Conservation (phyloP, 1,140 invertebrate species). For the Berghia stephanieae region DNA sequence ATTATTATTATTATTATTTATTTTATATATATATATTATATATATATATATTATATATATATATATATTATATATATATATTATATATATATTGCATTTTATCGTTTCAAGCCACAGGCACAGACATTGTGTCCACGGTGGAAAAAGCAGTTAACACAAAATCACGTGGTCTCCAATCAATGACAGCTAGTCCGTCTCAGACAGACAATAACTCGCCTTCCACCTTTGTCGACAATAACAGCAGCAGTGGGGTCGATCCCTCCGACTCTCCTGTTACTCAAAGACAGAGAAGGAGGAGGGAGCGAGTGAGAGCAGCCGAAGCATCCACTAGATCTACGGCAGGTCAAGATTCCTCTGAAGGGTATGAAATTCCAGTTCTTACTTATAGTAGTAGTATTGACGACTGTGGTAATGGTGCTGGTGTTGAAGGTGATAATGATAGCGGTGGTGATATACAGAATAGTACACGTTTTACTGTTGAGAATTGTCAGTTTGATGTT, state of each 20-base stretch:
- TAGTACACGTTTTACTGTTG: not conserved
- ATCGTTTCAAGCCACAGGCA: slow-evolving; percentile 30
- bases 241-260: slow-evolving; percentile 19
- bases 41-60: no score
- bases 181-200: slow-evolving; percentile 10
- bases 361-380: slow-evolving; percentile 42
- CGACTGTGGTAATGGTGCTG: slow-evolving; percentile 43
- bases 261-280: slow-evolving; percentile 41
- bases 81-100: no score
- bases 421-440: not conserved
- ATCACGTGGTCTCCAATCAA: slow-evolving; percentile 46
- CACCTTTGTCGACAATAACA: not conserved
- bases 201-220: slow-evolving; percentile 31
- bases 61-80: no score
- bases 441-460: slow-evolving; percentile 24
- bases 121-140: slow-evolving; percentile 50
- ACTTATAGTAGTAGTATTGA: slow-evolving; percentile 61
- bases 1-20: no score
- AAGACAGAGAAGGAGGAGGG: slow-evolving; percentile 45
- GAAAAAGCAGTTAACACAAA: slow-evolving; percentile 63
- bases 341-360: slow-evolving; percentile 34
- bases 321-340: slow-evolving; percentile 51
- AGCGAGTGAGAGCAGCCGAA: slow-evolving; percentile 47
- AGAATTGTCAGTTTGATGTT: not conserved
- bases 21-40: no score